Evolutionary conservation across 2,888 invertebrate species (phyloP).

Genomic region (Congeria kusceri): DNA sequence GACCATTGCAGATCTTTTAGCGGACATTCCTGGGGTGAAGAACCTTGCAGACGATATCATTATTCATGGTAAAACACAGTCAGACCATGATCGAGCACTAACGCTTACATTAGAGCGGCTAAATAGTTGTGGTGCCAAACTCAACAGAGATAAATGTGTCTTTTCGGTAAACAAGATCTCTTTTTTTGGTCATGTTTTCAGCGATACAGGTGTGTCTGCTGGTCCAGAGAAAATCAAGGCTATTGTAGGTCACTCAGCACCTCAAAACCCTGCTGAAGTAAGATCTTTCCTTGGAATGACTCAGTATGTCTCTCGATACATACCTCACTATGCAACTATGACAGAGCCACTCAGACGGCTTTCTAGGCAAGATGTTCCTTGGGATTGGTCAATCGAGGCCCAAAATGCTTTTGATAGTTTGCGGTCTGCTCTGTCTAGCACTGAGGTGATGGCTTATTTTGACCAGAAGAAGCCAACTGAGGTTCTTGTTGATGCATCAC

Average conservation of each 20-base stretch:
- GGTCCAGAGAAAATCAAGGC: conserved; percentile 35
- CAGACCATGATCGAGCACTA: conserved; percentile 4
- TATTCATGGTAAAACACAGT: conserved; percentile 3
- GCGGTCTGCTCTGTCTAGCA: conserved; percentile 43
- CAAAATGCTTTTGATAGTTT: conserved; percentile 57
- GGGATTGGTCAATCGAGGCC: conserved; percentile 45
- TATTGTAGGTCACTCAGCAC: conserved; percentile 27
- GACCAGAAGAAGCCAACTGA: conserved; percentile 52
- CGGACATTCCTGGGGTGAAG: conserved; percentile 2
- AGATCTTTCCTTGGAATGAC: conserved; percentile 48
- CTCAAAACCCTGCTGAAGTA: conserved; percentile 28
- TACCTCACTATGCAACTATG: conserved; percentile 42
- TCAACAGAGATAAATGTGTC: conserved; percentile 34
- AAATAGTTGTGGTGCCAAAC: conserved; percentile 21
- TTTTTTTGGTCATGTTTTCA: conserved; percentile 46
- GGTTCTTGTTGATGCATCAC: conserved; percentile 69
- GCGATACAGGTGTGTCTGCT: conserved; percentile 29
- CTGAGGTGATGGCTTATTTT: conserved; percentile 60
- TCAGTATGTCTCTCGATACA: conserved; percentile 38
- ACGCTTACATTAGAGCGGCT: not conserved
- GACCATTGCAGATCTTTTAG: not conserved
- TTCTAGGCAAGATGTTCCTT: conserved; percentile 47
- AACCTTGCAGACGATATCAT: conserved; percentile 2
- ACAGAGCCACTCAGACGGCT: conserved; percentile 61
- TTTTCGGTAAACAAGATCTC: conserved; percentile 36